These are phyloP conservation scores for Scotopteryx bipunctaria DNA, from an alignment of 2,888 invertebrate genomes.

Conservation along the genomic window DNA sequence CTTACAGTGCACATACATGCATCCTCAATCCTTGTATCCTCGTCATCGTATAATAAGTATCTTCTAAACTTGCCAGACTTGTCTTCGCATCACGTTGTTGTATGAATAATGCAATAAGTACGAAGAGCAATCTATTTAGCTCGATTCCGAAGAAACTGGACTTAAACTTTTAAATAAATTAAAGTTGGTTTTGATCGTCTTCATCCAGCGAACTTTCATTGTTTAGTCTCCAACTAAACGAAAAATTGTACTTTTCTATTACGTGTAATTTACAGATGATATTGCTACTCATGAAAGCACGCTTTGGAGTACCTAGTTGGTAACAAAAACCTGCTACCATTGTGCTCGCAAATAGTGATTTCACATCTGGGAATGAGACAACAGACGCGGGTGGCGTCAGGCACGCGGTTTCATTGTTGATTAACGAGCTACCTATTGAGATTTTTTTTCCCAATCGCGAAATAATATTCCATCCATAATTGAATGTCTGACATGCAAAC, in stretches of 20 bases:
- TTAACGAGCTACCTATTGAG: conserved; percentile 42
- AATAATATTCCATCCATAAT: not conserved
- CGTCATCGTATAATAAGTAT: conserved; percentile 27
- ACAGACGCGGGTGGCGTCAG: conserved; percentile 31
- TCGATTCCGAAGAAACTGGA: conserved; percentile 44
- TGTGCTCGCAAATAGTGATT: conserved; percentile 42
- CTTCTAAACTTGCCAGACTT: conserved; percentile 42
- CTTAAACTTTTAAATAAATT: conserved; percentile 22
- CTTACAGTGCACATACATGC: conserved; percentile 3
- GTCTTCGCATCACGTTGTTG: conserved; percentile 40
- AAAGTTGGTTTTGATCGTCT: conserved; percentile 8
- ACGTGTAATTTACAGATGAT: conserved; percentile 19
- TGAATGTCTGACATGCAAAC: not conserved
- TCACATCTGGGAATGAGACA: conserved; percentile 41
- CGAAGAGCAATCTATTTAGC: conserved; percentile 43
- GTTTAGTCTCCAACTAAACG: not conserved
- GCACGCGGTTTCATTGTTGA: conserved; percentile 38
- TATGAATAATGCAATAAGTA: conserved; percentile 51
- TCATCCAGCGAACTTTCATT: not conserved
- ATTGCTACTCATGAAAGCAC: conserved; percentile 25
- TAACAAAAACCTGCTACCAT: conserved; percentile 39
- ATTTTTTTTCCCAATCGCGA: conserved; percentile 29
- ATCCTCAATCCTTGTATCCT: conserved; percentile 14
- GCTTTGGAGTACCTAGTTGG: conserved; percentile 28
- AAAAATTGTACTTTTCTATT: conserved; percentile 4